phyloP scores from a whole-genome alignment of 2,113 vertebrate genomes.

The Lamprotornis superbus region DNA sequence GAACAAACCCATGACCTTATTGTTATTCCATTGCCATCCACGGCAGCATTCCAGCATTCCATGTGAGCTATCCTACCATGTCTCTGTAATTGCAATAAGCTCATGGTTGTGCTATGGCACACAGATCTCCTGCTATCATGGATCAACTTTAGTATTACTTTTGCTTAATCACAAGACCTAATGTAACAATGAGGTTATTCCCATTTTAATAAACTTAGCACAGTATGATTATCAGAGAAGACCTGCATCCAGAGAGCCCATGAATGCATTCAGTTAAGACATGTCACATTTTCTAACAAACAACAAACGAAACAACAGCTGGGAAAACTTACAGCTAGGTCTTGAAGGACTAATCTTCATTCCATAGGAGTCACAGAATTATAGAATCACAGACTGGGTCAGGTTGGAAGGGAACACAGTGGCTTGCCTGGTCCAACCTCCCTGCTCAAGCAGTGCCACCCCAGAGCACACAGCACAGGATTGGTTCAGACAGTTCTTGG shows the following conservation, averaged over 20 bases:
- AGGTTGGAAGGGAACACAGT: not conserved
- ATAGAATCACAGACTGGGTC: not conserved
- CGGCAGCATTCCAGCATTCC: not conserved
- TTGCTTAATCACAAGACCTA: not conserved
- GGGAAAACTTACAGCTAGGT: not conserved
- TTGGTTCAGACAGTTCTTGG: rapidly evolving
- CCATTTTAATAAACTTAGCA: not conserved
- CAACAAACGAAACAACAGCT: not conserved
- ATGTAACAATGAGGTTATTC: not conserved
- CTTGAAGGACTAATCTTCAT: not conserved
- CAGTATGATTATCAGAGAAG: not conserved
- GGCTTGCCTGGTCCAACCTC: too few relatives aligned
- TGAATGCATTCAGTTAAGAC: not conserved
- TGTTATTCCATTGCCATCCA: not conserved
- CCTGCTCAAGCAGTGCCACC: not conserved
- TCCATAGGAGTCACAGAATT: not conserved
- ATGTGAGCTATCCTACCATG: not conserved
- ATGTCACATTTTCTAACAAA: not conserved
- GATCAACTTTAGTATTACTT: not conserved
- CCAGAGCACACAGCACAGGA: not conserved
- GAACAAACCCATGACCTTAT: too few relatives aligned
- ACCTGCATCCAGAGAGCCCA: not conserved
- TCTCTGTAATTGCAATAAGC: not conserved
- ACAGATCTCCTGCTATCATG: not conserved
- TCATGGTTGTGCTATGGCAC: not conserved